A percentile compares a stretch with the other conserved stretches of the same genome.
Evolutionary conservation across 2,113 vertebrate species (phyloP).

Genomic region (Cathartes aura): DNA sequence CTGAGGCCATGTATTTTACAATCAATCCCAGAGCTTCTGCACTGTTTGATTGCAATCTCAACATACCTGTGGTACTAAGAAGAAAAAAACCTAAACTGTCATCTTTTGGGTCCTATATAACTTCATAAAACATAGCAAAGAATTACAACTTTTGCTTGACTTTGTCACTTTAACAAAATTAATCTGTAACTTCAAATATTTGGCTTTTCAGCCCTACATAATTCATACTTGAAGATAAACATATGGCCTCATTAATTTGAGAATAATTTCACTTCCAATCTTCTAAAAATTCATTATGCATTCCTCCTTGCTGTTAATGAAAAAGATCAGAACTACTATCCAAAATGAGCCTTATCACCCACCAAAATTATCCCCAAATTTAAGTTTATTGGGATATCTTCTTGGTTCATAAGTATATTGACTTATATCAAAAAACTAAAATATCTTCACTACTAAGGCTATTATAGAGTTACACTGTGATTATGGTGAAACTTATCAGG

Average conservation of each 20-base stretch:
- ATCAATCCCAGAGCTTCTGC: constrained; percentile 97
- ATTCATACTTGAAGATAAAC: background rate
- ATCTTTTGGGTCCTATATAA: background rate
- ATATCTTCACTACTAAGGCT: background rate
- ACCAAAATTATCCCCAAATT: background rate
- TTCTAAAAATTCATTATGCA: background rate
- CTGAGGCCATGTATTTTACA: constrained; percentile 96
- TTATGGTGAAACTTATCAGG: background rate
- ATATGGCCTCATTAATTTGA: background rate
- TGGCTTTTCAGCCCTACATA: background rate
- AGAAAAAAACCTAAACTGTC: background rate
- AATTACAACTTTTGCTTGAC: background rate
- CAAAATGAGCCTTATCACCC: background rate
- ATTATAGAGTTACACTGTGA: background rate
- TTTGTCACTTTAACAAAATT: background rate
- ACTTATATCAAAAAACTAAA: background rate
- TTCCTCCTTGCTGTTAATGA: background rate
- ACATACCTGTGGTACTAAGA: constrained; percentile 94
- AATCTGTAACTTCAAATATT: background rate
- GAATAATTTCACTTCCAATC: background rate
- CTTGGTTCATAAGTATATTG: background rate
- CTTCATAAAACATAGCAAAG: background rate
- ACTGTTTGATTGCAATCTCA: constrained; percentile 96
- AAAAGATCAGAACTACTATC: background rate
- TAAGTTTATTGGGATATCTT: background rate